Percentiles rank a stretch among this genome's conserved stretches.
Evolutionary conservation across 2,888 invertebrate genomes (phyloP).

Genomic region (Oscheius onirici): DNA sequence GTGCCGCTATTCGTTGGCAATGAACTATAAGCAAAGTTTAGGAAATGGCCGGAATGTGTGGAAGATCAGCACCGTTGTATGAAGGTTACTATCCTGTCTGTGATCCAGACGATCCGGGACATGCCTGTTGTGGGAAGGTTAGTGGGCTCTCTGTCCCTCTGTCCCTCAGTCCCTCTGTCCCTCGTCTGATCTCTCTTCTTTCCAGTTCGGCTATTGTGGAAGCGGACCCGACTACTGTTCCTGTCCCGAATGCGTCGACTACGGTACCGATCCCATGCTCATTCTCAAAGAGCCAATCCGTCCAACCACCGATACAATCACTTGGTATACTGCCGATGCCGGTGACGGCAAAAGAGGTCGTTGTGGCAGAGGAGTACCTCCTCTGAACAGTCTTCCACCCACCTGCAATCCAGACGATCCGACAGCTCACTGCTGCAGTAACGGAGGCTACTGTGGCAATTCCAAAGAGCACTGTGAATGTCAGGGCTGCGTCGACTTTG

Average conservation of each 20-base stretch:
- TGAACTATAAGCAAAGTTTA: no score
- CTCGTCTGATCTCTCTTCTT: not conserved
- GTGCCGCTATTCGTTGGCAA: no score
- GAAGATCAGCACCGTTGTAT: constrained; percentile 67
- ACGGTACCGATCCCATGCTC: constrained; percentile 59
- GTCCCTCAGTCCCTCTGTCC: not conserved
- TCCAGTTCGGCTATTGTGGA: constrained; percentile 69
- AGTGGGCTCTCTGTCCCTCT: not conserved
- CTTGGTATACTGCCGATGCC: constrained; percentile 64
- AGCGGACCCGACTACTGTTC: constrained; percentile 68
- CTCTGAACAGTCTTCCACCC: constrained; percentile 52
- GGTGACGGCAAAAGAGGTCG: constrained; percentile 65
- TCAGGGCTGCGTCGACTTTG: constrained; percentile 65
- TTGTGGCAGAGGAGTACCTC: constrained; percentile 61
- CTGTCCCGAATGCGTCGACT: constrained; percentile 69
- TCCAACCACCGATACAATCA: constrained; percentile 50
- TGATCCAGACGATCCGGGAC: constrained; percentile 71
- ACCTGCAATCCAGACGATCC: constrained; percentile 67
- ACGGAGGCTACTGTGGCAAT: constrained; percentile 66
- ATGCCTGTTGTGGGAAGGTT: constrained; percentile 69
- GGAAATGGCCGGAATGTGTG: constrained; percentile 69
- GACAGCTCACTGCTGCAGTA: constrained; percentile 62
- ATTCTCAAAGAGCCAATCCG: constrained; percentile 64
- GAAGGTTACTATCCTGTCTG: constrained; percentile 71
- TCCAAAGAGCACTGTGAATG: constrained; percentile 68